Evolutionary conservation across 2,888 invertebrate species (phyloP), one percentile per base, ranked within the genome.

Genomic region (Congeria kusceri): DNA sequence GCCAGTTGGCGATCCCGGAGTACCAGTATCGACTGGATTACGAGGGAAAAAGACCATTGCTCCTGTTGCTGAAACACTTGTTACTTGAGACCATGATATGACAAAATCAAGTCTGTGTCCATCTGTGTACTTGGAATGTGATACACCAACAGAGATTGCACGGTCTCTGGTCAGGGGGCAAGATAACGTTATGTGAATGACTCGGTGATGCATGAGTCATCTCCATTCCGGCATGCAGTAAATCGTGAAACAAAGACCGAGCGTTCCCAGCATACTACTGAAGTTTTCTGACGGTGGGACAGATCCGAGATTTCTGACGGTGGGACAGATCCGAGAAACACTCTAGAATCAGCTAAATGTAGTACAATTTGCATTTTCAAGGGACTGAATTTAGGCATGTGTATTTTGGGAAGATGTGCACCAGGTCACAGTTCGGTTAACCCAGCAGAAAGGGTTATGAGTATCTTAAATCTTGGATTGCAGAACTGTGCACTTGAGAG

Each of bases 71-170:
- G 53, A 69, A 23, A 68, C 66, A 13, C 27, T 81, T 5, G 69
- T 62, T 18, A 81, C 84, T 7, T 18, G 46, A 15, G 83, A 83
- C 44, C 81, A 83, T 66, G 77, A 83, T 44, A 79, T 83, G 77
- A 74, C 44, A 4, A 64, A 61, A 53, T 47, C 61, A 9, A 69
- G 59, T 27, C 20, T 81, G 7, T 81, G 76, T 53, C 83, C 85
- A 61, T 77, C 70, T 47, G 83, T 77, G 11, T 32, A 44, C 23
- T 62, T 83, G 7, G 32, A 69, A 7, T 62, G 63, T 64, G 57
- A 72, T 4, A 56, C 77, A 29, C 79, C 83, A 27, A n/a, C 25
- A 18, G 29, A 27, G 7, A 49, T 62, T 18, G 49, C 67, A 1
- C 44, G 68, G 18, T 85, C 79, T 5, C 81, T 83, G 61, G 78